These are phyloP conservation scores for Ochropleura leucogaster DNA, from an alignment of 2,888 invertebrate species.

Conservation along the genomic window DNA sequence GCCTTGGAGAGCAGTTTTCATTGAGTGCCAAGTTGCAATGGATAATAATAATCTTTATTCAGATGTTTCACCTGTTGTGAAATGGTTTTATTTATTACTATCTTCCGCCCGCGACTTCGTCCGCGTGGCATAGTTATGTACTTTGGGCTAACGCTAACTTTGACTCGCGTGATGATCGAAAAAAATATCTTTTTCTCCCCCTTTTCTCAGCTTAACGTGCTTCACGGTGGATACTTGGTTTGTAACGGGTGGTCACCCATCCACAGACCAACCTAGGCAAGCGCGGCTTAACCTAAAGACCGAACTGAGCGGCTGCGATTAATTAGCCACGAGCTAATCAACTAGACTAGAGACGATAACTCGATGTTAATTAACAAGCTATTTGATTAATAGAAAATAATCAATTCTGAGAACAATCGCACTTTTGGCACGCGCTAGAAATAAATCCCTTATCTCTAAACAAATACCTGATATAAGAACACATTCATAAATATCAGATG, in stretches of 20 bases:
- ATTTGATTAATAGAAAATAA: neutral
- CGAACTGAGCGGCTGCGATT: too few relatives aligned
- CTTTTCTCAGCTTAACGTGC: too few relatives aligned
- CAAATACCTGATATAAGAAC: neutral
- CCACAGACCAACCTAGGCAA: too few relatives aligned
- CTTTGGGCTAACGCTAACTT: too few relatives aligned
- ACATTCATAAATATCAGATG: constrained; percentile 12
- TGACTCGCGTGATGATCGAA: too few relatives aligned
- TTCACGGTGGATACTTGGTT: too few relatives aligned
- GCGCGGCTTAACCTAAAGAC: too few relatives aligned
- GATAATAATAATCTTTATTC: constrained; percentile 33
- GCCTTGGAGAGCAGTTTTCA: constrained; percentile 3
- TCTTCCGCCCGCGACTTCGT: too few relatives aligned
- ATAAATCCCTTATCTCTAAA: constrained; percentile 15
- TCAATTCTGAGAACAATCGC: neutral
- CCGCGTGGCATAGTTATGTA: too few relatives aligned
- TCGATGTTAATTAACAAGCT: neutral
- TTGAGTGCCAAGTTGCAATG: constrained; percentile 37
- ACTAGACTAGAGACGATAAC: neutral
- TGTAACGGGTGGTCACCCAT: too few relatives aligned
- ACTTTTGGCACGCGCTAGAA: neutral
- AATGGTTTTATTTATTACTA: neutral
- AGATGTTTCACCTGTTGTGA: constrained; percentile 4
- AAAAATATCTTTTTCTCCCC: too few relatives aligned
- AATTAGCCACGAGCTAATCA: too few relatives aligned